These are phyloP conservation scores for Bradynema listronoti DNA, from an alignment of 1,140 invertebrate species.

Conservation along the genomic window DNA sequence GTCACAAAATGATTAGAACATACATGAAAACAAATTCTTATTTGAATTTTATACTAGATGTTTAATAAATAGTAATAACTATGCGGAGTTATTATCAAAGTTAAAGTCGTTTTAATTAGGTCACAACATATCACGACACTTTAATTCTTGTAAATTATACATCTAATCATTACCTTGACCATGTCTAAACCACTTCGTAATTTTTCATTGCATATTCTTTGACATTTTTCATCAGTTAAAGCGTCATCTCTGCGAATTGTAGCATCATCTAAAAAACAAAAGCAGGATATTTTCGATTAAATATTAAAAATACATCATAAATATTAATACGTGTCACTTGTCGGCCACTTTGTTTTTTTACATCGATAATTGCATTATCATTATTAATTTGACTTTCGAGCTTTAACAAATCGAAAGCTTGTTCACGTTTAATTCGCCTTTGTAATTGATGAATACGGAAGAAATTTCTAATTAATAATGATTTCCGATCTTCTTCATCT, in stretches of 20 bases:
- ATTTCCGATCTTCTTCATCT: too few species aligned
- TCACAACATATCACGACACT: neutral
- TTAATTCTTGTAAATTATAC: slow-evolving; percentile 7
- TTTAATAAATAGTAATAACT: too few species aligned
- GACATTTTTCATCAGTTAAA: slow-evolving; percentile 46
- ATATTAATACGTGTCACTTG: too few species aligned
- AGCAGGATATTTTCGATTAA: neutral
- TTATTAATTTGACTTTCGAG: too few species aligned
- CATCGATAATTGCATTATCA: too few species aligned
- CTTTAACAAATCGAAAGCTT: slow-evolving; percentile 40
- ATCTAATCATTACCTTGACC: slow-evolving; percentile 47
- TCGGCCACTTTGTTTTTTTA: too few species aligned
- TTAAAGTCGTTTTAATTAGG: neutral
- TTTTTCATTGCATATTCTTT: slow-evolving; percentile 49
- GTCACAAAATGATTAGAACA: too few species aligned
- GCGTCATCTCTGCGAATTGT: slow-evolving; percentile 8
- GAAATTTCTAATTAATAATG: too few species aligned
- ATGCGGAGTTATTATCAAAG: neutral
- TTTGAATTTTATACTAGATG: too few species aligned
- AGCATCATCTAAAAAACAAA: neutral
- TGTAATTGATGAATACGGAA: too few species aligned
- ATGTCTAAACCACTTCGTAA: slow-evolving; percentile 50
- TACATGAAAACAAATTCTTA: too few species aligned
- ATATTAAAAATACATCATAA: too few species aligned
- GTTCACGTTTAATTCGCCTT: slow-evolving; percentile 5